Evolutionary conservation across 2,888 invertebrate genomes (phyloP).

Genomic region (Athetis lepigone): DNA sequence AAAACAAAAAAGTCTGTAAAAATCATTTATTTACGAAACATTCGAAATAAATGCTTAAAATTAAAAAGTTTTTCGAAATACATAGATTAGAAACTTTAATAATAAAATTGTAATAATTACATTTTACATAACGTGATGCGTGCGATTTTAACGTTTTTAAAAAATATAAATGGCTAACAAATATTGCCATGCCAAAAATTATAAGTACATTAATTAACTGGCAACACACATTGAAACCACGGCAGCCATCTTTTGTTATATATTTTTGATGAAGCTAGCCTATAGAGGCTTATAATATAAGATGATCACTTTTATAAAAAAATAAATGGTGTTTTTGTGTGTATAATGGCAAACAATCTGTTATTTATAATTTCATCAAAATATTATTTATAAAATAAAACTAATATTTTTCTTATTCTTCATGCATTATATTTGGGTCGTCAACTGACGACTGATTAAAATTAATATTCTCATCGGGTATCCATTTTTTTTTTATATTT

Average conservation of each 20-base stretch:
- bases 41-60: constrained; percentile 60
- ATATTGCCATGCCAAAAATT: constrained; percentile 60
- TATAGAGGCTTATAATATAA: too few relatives aligned
- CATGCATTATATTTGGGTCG: too few relatives aligned
- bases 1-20: constrained; percentile 40
- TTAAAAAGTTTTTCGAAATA: constrained; percentile 39
- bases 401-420: too few relatives aligned
- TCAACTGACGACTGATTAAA: too few relatives aligned
- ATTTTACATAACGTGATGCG: constrained; percentile 45
- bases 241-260: background rate
- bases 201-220: constrained; percentile 60
- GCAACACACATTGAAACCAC: constrained; percentile 46
- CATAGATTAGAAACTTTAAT: constrained; percentile 34
- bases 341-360: too few relatives aligned
- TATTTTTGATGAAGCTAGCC: too few relatives aligned
- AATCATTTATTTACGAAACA: constrained; percentile 57
- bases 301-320: too few relatives aligned
- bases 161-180: constrained; percentile 60
- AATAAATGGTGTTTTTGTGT: too few relatives aligned
- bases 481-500: too few relatives aligned
- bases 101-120: constrained; percentile 49
- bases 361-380: too few relatives aligned
- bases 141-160: constrained; percentile 43
- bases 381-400: too few relatives aligned
- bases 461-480: too few relatives aligned